Conservation (phyloP, 2,797 vertebrate species). For the Ptychobarbus kaznakovi region DNA sequence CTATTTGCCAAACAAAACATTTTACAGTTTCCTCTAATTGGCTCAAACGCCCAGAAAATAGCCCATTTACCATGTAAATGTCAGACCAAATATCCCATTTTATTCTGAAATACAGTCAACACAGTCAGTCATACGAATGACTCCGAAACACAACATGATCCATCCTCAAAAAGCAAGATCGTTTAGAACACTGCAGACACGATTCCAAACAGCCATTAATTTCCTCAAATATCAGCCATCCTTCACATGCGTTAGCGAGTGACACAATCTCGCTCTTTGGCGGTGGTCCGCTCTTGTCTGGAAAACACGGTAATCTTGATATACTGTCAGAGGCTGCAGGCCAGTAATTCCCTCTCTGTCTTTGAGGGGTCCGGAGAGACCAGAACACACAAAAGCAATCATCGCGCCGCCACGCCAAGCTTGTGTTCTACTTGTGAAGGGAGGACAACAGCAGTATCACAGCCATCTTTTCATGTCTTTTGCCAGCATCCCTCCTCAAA, state of each 20-base stretch:
- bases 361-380: conserved; percentile 69
- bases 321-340: conserved; percentile 71
- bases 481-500: conserved; percentile 75
- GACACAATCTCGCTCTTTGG: conserved; percentile 59
- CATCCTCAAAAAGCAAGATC: conserved; percentile 25
- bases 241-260: conserved; percentile 50
- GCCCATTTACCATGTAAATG: conserved; percentile 12
- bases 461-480: conserved; percentile 73
- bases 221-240: conserved; percentile 58
- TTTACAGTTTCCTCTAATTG: not conserved
- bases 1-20: conserved; percentile 14
- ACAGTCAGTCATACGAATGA: conserved; percentile 20
- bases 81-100: not conserved
- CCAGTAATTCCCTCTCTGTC: conserved; percentile 71
- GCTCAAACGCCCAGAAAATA: conserved; percentile 12
- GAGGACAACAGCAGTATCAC: conserved; percentile 70
- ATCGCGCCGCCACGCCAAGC: conserved; percentile 69
- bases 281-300: conserved; percentile 68
- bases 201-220: conserved; percentile 54
- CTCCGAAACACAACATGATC: conserved; percentile 5
- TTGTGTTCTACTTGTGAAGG: conserved; percentile 63
- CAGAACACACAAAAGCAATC: conserved; percentile 73
- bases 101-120: conserved; percentile 12
- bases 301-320: conserved; percentile 71
- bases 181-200: conserved; percentile 34